Evolutionary conservation across 2,797 vertebrate genomes (phyloP), one percentile per base, ranked within the genome.

Genomic region (Paramormyrops hopkinsi): DNA sequence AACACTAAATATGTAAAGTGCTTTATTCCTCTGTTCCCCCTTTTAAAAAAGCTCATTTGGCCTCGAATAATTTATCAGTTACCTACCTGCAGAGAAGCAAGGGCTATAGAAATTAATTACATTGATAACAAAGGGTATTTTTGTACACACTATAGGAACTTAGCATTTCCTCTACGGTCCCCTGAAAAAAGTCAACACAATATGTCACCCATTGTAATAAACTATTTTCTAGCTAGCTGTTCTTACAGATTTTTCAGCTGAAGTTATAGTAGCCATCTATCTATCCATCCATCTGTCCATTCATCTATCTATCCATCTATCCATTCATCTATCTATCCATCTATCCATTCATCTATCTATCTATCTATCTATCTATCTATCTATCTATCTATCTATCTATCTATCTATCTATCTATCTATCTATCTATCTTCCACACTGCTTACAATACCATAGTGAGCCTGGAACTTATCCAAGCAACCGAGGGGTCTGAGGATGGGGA

Each of bases 41-140:
- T 46, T 7, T 46, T 46, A 46, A n/a, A 82, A 46, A 82, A 82
- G 76, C 76, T 41, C 76, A 41, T 17, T 82, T 82, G 76, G 76
- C 37, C 76, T 44, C n/a, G 76, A 82, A 46, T 82, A 46, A 82
- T 82, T 82, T 82, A 46, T 82, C 76, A 82, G 76, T 46, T 82
- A 41, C 76, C 76, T 82, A 44, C 76, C 76, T 82, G 76, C 76
- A 82, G 76, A 82, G 76, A 41, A 44, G 76, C 2, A 41, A 46
- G 65, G 4, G 76, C 76, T 82, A 82, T n/a, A 82, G 76, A 82
- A 82, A 82, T 82, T 82, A 82, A 82, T 82, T 82, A 82, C 41
- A 82, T 46, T 82, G 76, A 82, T 41, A 82, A 82, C 76, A 82
- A n/a, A 82, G 76, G 73, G 17, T 46, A 82, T 82, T 82, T 82